Base-by-base conservation (phyloP, 2,113 vertebrate species). In the Oophaga pumilio region DNA sequence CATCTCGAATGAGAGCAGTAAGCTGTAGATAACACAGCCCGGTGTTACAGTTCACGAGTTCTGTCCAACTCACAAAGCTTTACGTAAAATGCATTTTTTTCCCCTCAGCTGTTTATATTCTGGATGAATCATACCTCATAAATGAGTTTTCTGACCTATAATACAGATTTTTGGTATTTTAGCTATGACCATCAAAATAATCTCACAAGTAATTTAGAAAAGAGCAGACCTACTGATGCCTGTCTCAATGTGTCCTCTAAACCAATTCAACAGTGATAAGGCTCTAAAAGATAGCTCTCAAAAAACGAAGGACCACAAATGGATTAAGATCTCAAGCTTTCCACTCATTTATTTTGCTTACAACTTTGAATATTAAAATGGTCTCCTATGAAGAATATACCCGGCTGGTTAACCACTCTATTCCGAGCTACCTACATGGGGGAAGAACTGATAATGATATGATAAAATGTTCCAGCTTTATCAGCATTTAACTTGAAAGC, bases 221-320 rank as follows among this genome's bases (percentile, higher is more conserved):
- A 82, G 56, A 49, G 76, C 43, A 85, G 79, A 84, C 59, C 85
- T 94, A 93, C 92, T 93, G 93, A 94, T 92, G 91, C 92, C 90
- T 90, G 90, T 93, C 90, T 89, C 88, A 91, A 92, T 90, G 91
- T 92, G 89, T 86, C 89, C 92, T 82, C 74, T 69, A 82, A 80
- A 78, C 71, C 85, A 89, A 69, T 79, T 84, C 73, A 24, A 8
- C 76, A 20, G 22, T 71, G 74, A 86, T 28, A 82, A 82, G 24
- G 28, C 49, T 60, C 57, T 84, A 59, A 87, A 50, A 79, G 74
- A 86, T 87, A 69, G 76, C 62, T 60, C 74, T 88, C 66, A 14
- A 49, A 53, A 71, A 83, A 83, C 15, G n/a, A 83, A 76, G 59
- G 17, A 24, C 57, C 57, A 64, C 80, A 88, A 83, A 66, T 87